A percentile compares a stretch with the other conserved stretches of the same genome.
Conservation (phyloP, 2,888 invertebrate genomes). For the Rugalucina vietnamica region DNA sequence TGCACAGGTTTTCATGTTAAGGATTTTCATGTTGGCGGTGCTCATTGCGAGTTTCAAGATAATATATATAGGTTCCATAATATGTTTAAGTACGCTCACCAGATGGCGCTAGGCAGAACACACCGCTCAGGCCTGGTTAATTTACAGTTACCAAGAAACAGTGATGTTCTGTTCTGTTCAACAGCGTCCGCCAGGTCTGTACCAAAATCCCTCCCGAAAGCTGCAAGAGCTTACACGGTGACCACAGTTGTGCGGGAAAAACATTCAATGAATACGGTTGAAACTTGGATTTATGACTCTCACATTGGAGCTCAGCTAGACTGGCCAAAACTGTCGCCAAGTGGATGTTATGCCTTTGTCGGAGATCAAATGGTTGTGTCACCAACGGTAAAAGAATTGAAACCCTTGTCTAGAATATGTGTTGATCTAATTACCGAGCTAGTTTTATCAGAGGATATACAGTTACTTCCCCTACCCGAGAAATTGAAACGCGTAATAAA, state of each 20-base stretch:
- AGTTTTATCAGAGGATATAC: not conserved
- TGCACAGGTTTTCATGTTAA: too few relatives aligned
- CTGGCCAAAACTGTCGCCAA: slow-evolving; percentile 1
- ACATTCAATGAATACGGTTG: not conserved
- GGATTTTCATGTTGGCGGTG: too few relatives aligned
- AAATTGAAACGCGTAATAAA: not conserved
- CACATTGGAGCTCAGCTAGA: not conserved
- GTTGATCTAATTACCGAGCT: not conserved
- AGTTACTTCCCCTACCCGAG: not conserved
- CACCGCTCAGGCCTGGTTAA: not conserved
- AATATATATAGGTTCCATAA: too few relatives aligned
- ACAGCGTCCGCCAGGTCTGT: not conserved
- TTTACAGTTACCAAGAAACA: not conserved
- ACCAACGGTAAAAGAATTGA: not conserved
- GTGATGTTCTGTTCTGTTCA: not conserved
- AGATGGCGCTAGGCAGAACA: too few relatives aligned
- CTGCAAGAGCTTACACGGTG: not conserved
- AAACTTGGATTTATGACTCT: not conserved
- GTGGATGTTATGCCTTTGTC: not conserved
- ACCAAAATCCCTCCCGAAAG: not conserved
- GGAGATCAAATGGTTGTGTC: not conserved
- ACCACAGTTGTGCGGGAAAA: not conserved
- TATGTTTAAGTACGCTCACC: too few relatives aligned
- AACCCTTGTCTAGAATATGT: not conserved
- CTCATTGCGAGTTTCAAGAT: too few relatives aligned